phyloP scores from a whole-genome alignment of 2,797 vertebrate genomes.

The Ciconia nigra region DNA sequence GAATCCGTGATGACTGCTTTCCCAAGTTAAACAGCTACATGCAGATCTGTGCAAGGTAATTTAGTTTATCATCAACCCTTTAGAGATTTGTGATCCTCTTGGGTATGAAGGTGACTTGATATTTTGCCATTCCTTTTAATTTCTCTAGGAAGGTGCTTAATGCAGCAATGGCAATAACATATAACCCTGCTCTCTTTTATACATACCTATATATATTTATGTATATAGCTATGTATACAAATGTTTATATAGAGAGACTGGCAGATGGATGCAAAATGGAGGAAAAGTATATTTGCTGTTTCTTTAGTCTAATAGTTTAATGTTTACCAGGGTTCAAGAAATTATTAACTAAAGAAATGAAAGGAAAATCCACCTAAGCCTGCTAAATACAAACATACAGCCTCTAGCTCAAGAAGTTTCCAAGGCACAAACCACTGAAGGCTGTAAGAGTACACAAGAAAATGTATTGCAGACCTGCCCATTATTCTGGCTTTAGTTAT shows the following conservation, averaged over 20 bases:
- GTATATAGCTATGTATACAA: not conserved
- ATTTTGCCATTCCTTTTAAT: not conserved
- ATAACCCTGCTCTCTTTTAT: not conserved
- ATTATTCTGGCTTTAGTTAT: not conserved
- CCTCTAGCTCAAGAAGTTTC: not conserved
- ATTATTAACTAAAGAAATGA: not conserved
- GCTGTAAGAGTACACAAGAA: not conserved
- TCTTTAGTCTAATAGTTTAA: not conserved
- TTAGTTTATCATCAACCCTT: not conserved
- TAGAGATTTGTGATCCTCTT: not conserved
- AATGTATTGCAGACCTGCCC: not conserved
- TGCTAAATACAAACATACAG: not conserved
- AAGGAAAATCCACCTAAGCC: not conserved
- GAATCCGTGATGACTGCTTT: not conserved
- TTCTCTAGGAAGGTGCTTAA: not conserved
- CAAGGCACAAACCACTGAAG: not conserved
- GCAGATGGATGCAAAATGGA: not conserved
- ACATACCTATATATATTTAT: not conserved
- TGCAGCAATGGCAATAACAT: not conserved
- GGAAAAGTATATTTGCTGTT: not conserved
- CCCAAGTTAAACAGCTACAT: not conserved
- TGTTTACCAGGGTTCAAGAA: not conserved
- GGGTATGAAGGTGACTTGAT: not conserved
- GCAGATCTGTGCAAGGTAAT: not conserved
- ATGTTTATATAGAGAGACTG: not conserved